Evolutionary conservation across 2,113 vertebrate species (phyloP).

Genomic region (Mobula hypostoma): DNA sequence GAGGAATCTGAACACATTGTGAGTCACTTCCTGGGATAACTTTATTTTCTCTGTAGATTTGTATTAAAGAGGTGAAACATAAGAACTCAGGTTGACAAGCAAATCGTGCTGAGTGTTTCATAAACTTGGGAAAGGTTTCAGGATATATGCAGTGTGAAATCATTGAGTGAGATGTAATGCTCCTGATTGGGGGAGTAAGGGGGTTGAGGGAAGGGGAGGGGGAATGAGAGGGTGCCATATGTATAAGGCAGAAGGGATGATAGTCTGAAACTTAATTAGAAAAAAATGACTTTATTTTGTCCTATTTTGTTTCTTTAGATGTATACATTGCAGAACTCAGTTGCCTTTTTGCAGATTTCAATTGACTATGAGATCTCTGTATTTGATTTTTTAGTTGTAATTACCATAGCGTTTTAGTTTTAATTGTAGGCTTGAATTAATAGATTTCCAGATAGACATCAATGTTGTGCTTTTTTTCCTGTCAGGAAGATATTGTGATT

Average conservation of each 20-base stretch:
- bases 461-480: background rate
- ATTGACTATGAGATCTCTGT: background rate
- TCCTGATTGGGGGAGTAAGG: background rate
- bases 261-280: background rate
- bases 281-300: background rate
- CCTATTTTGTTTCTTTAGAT: background rate
- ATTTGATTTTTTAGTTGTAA: background rate
- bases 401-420: background rate
- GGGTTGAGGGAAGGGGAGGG: no score
- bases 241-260: background rate
- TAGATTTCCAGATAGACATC: background rate
- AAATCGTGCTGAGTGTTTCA: background rate
- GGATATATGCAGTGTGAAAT: background rate
- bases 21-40: background rate
- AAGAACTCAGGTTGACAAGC: background rate
- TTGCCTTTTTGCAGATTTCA: background rate
- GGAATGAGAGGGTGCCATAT: background rate
- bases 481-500: background rate
- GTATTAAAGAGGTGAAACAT: background rate
- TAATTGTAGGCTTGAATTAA: background rate
- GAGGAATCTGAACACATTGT: slow-evolving; percentile 35
- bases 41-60: background rate
- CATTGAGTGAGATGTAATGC: background rate
- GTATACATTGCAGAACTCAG: background rate
- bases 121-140: background rate